phyloP scores from a whole-genome alignment of 2,113 vertebrate genomes.

The Typhlomys cinereus region DNA sequence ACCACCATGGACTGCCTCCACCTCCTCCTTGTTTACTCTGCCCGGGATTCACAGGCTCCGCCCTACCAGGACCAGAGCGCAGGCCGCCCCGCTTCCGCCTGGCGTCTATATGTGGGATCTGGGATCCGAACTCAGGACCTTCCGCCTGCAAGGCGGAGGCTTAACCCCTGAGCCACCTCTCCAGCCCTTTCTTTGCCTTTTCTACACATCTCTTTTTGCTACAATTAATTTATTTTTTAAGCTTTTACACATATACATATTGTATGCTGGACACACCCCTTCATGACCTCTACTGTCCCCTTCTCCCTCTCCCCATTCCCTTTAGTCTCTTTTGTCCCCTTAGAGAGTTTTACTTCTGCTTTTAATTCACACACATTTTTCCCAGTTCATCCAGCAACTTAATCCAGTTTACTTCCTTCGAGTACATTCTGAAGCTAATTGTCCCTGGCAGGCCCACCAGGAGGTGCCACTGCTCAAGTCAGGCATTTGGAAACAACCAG shows the following conservation, averaged over 20 bases:
- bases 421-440: conserved; percentile 50
- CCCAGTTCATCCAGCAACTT: background rate
- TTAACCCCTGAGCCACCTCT: too few species aligned
- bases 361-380: background rate
- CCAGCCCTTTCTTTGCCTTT: too few species aligned
- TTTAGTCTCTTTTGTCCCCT: background rate
- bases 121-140: too few species aligned
- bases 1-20: too few species aligned
- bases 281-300: background rate
- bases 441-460: conserved; percentile 28
- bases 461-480: background rate
- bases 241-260: background rate
- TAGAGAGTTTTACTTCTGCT: background rate
- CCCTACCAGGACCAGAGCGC: too few species aligned
- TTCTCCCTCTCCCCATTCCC: too few species aligned
- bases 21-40: too few species aligned
- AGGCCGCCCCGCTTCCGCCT: too few species aligned
- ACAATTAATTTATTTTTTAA: background rate
- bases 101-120: too few species aligned
- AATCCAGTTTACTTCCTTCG: conserved; percentile 32
- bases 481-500: conserved; percentile 46
- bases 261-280: background rate
- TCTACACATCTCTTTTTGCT: too few species aligned
- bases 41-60: too few species aligned
- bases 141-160: too few species aligned